Base-by-base conservation (phyloP, 2,888 invertebrate species). In the Masnerella sp. region DNA sequence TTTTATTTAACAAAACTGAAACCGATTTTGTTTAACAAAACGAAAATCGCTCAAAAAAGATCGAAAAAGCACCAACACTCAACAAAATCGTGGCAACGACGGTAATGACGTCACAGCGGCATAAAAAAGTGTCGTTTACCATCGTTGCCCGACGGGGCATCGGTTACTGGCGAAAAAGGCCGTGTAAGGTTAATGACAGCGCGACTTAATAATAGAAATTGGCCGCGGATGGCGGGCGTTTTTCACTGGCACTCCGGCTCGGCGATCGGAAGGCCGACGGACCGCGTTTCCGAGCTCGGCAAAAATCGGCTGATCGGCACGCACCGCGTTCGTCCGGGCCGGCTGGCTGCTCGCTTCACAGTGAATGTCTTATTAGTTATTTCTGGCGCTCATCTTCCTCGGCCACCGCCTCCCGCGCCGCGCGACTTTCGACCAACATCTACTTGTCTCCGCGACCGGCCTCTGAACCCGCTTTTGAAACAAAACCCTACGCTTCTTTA, bases 301-400 rank as follows among this genome's bases (percentile, higher is more conserved):
- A n/a, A n/a, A n/a, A n/a, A n/a, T n/a, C n/a, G n/a, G n/a, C n/a
- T n/a, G n/a, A n/a, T n/a, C n/a, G 81, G 81, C 18, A 87, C 86
- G 85, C 84, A 87, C 86, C 87, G 86, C 87, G 86, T 82, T 84
- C 79, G 83, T 82, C 87, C 86, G 86, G 86, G 87, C 87, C 86
- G 85, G 87, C 81, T 87, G 87, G 87, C 85, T 86, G 86, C 84
- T 86, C 87, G 86, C 84, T 85, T 84, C 79, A 83, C 83, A 87
- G 86, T 87, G 87, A 87, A 86, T 87, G 83, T 87, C 85, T 87
- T 85, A 84, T 87, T 86, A 83, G 87, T 85, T 87, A 87, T 87
- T 87, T 86, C 87, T 83, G 84, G 85, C 84, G 72, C 79, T 78
- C 82, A n/a, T n/a, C n/a, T n/a, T 81, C 82, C 78, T 81, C 79